These are phyloP conservation scores for Berghia stephanieae DNA, from an alignment of 1,140 invertebrate genomes.

Conservation along the genomic window DNA sequence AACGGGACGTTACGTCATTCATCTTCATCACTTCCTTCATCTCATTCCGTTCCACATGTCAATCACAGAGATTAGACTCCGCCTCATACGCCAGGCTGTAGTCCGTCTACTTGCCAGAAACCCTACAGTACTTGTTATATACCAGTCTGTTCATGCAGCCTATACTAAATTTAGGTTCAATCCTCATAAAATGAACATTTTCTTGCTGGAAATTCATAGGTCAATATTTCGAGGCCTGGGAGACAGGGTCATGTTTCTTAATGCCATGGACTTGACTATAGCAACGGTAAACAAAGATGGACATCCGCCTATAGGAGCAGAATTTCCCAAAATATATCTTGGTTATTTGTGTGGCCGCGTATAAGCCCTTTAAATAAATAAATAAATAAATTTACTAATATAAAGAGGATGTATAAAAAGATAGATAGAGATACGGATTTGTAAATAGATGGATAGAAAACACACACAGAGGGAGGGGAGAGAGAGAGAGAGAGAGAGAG, in stretches of 20 bases:
- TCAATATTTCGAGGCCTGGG: neutral
- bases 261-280: neutral
- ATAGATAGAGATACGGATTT: too few species aligned
- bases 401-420: too few species aligned
- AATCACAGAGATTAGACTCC: neutral
- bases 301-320: too few species aligned
- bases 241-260: neutral
- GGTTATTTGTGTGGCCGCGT: too few species aligned
- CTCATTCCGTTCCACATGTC: neutral
- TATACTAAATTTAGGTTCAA: neutral
- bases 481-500: too few species aligned
- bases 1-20: neutral
- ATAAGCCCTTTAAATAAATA: too few species aligned
- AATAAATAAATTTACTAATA: too few species aligned
- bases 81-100: neutral
- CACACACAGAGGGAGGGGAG: too few species aligned
- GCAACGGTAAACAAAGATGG: neutral
- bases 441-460: too few species aligned
- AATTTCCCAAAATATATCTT: too few species aligned
- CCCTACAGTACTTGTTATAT: neutral
- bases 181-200: neutral
- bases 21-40: slow-evolving; percentile 7
- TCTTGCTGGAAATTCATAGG: neutral
- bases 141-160: neutral
- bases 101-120: neutral